These are phyloP conservation scores for Drosophila neonasuta DNA, from an alignment of 2,888 invertebrate species.

Conservation along the genomic window DNA sequence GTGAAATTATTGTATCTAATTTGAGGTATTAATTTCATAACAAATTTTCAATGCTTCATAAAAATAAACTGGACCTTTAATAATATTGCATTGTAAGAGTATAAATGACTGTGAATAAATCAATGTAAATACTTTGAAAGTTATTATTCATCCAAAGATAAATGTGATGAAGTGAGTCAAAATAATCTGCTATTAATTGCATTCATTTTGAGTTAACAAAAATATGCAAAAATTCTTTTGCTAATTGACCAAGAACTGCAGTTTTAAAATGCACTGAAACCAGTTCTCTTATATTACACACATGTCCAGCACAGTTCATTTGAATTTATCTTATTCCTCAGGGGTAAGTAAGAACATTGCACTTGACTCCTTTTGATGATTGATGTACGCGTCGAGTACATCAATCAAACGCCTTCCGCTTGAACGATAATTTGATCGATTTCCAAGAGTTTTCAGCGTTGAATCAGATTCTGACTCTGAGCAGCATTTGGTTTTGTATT, in stretches of 20 bases:
- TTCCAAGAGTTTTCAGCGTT: conserved; percentile 5
- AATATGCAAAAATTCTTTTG: not conserved
- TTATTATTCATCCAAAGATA: too few species aligned
- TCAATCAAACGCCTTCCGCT: conserved; percentile 50
- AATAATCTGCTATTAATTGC: not conserved
- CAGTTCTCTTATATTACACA: conserved; percentile 7
- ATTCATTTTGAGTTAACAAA: not conserved
- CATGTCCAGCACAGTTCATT: conserved; percentile 18
- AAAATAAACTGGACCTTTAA: too few species aligned
- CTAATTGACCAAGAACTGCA: not conserved
- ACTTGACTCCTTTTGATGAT: conserved; percentile 45
- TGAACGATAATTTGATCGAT: conserved; percentile 56
- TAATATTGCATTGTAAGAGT: too few species aligned
- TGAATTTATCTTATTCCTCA: conserved; percentile 42
- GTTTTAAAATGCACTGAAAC: not conserved
- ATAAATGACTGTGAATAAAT: too few species aligned
- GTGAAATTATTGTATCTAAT: too few species aligned
- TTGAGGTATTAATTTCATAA: too few species aligned
- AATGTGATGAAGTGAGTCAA: too few species aligned
- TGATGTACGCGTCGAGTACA: conserved; percentile 47
- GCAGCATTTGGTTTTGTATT: conserved; percentile 19
- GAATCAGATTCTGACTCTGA: not conserved
- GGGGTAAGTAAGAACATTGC: conserved; percentile 24
- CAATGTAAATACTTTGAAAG: too few species aligned
- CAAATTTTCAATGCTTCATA: too few species aligned